A percentile compares a stretch with the other conserved stretches of the same genome.
phyloP scores from a whole-genome alignment of 2,888 invertebrate species.

The Xestia sexstrigata region DNA sequence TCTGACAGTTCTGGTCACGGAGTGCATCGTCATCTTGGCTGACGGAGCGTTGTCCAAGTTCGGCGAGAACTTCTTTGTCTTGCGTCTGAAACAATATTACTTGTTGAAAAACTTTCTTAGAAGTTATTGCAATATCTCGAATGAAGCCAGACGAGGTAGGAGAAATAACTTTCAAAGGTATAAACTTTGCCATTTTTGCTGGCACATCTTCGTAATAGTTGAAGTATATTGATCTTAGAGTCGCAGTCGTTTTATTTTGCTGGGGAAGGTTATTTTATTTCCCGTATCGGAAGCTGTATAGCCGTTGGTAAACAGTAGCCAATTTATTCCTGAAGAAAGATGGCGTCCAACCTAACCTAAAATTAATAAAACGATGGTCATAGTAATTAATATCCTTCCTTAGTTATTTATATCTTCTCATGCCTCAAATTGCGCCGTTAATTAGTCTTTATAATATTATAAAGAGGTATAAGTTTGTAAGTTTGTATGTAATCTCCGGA shows the following conservation, averaged over 20 bases:
- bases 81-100: constrained; percentile 77
- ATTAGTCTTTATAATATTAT: no score
- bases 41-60: constrained; percentile 65
- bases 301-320: not conserved
- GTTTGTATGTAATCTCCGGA: no score
- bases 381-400: no score
- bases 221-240: constrained; percentile 10
- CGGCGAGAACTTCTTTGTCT: constrained; percentile 81
- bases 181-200: not conserved
- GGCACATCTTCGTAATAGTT: not conserved
- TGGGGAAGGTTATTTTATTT: not conserved
- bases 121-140: constrained; percentile 3
- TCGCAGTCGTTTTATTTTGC: not conserved
- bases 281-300: not conserved
- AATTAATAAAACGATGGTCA: no score
- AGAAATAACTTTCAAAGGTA: not conserved
- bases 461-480: no score
- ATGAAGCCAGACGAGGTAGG: not conserved
- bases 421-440: no score
- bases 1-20: constrained; percentile 82
- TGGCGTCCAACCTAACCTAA: no score
- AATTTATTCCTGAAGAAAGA: not conserved
- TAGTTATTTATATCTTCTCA: no score
- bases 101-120: constrained; percentile 12
- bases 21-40: constrained; percentile 74